Base-by-base conservation (phyloP, 2,888 invertebrate species). In the Deilephila porcellus region DNA sequence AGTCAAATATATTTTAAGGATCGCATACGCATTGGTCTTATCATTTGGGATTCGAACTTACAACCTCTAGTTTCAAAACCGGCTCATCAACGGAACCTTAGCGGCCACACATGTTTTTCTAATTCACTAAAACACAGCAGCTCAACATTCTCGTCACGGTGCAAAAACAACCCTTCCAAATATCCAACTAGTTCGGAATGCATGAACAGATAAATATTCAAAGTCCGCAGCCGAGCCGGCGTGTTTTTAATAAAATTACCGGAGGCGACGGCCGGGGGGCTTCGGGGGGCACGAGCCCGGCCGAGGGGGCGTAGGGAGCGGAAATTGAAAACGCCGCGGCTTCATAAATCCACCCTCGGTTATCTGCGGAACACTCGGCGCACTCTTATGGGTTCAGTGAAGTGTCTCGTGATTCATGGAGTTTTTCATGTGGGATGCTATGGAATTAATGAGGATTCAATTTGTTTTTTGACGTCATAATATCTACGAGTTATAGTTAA, bases 211-310 rank as follows among this genome's bases (percentile, higher is more conserved):
- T 92, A 92, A 91, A 92, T 91, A 89, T 92, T 91, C 91, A 88
- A 86, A 82, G 84, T 79, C 78, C 82, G 85, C 80, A 75, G 81
- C 79, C 81, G 79, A 76, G 81, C 81, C 82, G 80, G 84, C 86
- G 87, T 87, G 87, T 91, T 92, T 93, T 93, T 93, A 93, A 93
- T 93, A 93, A 93, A 91, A 93, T 93, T 93, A 93, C 91, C 81
- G 76, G 82, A 73, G 75, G 81, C 79, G 76, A 73, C 75, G 78
- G 77, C 60, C 75, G 77, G 76, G 78, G 75, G 75, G 62, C 37
- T 37, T 52, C 62, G 79, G 78, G 45, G 76, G 76, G 70, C 37
- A 29, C 56, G 56, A 79, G 74, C 45, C 52, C 71, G 77, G 74
- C 75, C 76, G 75, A 74, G 77, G 79, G 76, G 76, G 76, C 76